Evolutionary conservation across 2,113 vertebrate genomes (phyloP), one percentile per base, ranked within the genome.

Genomic region (Oncorhynchus mykiss): DNA sequence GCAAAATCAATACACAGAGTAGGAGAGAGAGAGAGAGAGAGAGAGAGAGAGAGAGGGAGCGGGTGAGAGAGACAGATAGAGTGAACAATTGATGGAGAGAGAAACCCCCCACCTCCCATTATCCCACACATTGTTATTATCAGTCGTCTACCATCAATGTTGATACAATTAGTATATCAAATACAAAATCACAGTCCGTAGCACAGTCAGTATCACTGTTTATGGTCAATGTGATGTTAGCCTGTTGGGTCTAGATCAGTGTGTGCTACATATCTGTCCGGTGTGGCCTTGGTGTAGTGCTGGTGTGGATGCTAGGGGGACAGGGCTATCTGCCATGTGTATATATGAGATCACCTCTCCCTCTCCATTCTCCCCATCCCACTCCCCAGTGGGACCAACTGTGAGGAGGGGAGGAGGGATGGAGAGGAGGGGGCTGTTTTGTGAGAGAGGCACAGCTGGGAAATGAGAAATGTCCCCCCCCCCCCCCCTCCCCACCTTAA

Each of bases 1-100:
- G 92, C 92, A 93, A 94, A 93, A 94, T 94, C 93, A 94, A 93
- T 94, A 92, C 87, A 85, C 87, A 88, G 85, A 85, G 86, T 78
- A 82, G 84, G 82, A 64, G 76, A 78, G 70, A 64, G 25, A 57
- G 75, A 74, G 60, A 27, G n/a, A 16, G 31, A 34, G 66, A 45
- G 45, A 60, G 79, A 16, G 72, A 22, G 13, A 75, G 68, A n/a
- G 8, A 20, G 13, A 78, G 68, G 22, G 72, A 80, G 74, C 24
- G 3, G 57, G 77, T 77, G 71, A 11, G 65, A 68, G 76, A 67
- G 73, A 45, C 39, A 45, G 34, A 8, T 39, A 39, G 39, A 45
- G 39, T 45, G 39, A 45, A 45, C 39, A 2, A 45, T 45, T 45
- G 8, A 45, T 45, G 72, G 14, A 45, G 39, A 45, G 39, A 39